Evolutionary conservation across 2,888 invertebrate genomes (phyloP).

Genomic region (Baronia brevicornis): DNA sequence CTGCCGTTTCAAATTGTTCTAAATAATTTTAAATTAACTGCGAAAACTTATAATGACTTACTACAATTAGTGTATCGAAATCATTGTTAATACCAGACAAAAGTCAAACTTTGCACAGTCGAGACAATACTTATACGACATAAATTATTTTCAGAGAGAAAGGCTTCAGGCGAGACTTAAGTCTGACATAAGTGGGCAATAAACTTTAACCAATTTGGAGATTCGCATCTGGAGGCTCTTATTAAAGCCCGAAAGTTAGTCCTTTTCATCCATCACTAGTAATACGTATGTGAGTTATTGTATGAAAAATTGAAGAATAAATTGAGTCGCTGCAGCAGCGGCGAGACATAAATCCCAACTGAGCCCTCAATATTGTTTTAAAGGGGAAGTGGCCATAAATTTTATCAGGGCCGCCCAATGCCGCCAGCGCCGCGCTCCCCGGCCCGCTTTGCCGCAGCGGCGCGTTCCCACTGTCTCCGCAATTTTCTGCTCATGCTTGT

Average conservation of each 20-base stretch:
- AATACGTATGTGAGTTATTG: constrained; percentile 76
- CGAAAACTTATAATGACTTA: no score
- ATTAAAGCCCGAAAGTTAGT: constrained; percentile 77
- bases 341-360: constrained; percentile 76
- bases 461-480: constrained; percentile 45
- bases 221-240: constrained; percentile 76
- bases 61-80: constrained; percentile 26
- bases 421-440: constrained; percentile 40
- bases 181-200: constrained; percentile 76
- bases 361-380: constrained; percentile 78
- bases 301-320: constrained; percentile 77
- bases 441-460: no score
- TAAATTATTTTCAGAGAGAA: constrained; percentile 72
- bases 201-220: constrained; percentile 76
- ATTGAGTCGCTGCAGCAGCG: constrained; percentile 76
- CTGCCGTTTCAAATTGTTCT: no score
- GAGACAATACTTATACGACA: constrained; percentile 69
- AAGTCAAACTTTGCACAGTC: constrained; percentile 61
- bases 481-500: constrained; percentile 64
- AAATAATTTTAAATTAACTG: no score
- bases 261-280: constrained; percentile 76
- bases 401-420: constrained; percentile 71
- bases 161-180: constrained; percentile 72
- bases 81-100: constrained; percentile 24
- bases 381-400: constrained; percentile 77